Base-by-base conservation (phyloP, 2,888 invertebrate species). In the Priapulus caudatus region DNA sequence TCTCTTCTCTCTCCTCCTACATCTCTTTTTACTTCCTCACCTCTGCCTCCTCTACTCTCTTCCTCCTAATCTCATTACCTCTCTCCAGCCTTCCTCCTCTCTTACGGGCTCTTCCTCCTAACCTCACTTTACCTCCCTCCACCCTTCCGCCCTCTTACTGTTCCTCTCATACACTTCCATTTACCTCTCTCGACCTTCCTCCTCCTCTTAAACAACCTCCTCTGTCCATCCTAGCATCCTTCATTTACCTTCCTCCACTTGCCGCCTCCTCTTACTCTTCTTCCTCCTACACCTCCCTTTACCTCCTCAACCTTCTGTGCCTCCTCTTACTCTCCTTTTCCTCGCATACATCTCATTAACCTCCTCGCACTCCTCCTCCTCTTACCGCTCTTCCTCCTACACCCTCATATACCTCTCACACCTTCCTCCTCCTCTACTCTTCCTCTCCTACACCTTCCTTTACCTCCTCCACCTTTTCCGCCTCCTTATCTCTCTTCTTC, bases 371-470 rank as follows among this genome's bases (percentile, higher is more conserved):
- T 33, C n/a, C 33, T 33, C n/a, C 33, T 33, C n/a, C 33, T 33
- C n/a, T n/a, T 33, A 10, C 33, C n/a, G 10, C 33, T 10, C 10
- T n/a, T 33, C n/a, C 33, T 33, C n/a, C 33, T 33, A n/a, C n/a
- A n/a, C n/a, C n/a, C n/a, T n/a, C n/a, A n/a, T n/a, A n/a, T n/a
- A n/a, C n/a, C n/a, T n/a, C n/a, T n/a, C n/a, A 10, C 33, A 10
- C n/a, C 33, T 33, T 33, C 33, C n/a, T 33, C 33, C n/a, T 33
- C 33, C n/a, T 33, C 33, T 33, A 33, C 33, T 33, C 33, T 33
- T 33, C 33, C n/a, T 33, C 33, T 33, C n/a, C 33, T 10, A 33
- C 33, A 10, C n/a, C 33, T 33, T 33, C 33, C n/a, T 33, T n/a
- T 33, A 10, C 33, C n/a, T 33, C 33, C n/a, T 33, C 33, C n/a